A percentile compares a stretch with the other conserved stretches of the same genome.
Conservation (phyloP, 2,113 vertebrate genomes). For the Otolemur garnettii region DNA sequence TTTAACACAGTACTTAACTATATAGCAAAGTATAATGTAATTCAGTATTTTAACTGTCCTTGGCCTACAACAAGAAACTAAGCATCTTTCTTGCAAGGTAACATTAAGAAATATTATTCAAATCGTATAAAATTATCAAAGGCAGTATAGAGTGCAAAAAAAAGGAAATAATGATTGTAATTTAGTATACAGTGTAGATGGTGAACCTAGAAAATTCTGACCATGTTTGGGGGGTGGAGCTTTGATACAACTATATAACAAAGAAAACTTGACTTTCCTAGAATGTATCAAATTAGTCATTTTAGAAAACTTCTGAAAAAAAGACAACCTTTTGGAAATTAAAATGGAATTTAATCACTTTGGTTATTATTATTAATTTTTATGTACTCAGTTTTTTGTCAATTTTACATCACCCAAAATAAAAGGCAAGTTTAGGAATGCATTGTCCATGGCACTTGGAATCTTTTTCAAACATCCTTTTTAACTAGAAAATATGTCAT, state of each 20-base stretch:
- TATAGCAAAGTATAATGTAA: conserved; percentile 4
- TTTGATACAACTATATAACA: neutral
- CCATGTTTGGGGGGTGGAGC: rapidly evolving
- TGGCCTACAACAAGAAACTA: neutral
- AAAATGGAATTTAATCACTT: conserved; percentile 27
- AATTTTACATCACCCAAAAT: conserved; percentile 47
- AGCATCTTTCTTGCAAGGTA: conserved; percentile 32
- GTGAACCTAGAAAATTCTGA: neutral
- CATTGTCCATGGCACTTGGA: neutral
- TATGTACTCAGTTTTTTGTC: neutral
- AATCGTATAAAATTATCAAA: neutral
- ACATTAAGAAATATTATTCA: conserved; percentile 27
- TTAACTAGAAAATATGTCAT: conserved; percentile 21
- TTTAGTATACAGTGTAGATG: neutral
- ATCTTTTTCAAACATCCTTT: neutral
- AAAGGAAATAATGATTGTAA: neutral
- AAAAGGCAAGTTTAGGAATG: conserved; percentile 44
- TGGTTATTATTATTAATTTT: conserved; percentile 55
- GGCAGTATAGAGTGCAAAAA: neutral
- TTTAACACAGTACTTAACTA: conserved; percentile 51
- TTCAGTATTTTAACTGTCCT: conserved; percentile 43
- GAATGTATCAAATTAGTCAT: neutral
- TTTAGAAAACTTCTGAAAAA: conserved; percentile 44
- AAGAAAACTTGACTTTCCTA: conserved; percentile 32
- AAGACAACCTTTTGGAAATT: conserved; percentile 31